Percentiles rank a stretch among this genome's conserved stretches.
Conservation (phyloP, 2,888 invertebrate species). For the Apamea monoglypha region DNA sequence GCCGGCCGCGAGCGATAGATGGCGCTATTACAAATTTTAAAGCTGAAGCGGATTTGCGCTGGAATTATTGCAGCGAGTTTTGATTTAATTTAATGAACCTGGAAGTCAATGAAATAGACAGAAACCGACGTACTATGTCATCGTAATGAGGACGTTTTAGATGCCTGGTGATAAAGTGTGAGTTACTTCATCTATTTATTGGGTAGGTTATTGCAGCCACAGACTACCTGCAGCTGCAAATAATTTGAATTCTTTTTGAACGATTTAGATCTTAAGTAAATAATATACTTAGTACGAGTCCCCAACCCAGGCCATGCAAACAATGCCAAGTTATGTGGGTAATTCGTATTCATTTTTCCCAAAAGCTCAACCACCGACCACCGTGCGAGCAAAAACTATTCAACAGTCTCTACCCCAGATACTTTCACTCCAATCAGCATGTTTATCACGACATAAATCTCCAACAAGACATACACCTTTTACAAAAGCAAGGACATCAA, state of each 20-base stretch:
- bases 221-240: neutral
- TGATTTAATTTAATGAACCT: constrained; percentile 63
- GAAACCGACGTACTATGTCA: constrained; percentile 29
- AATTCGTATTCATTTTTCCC: neutral
- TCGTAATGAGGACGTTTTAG: constrained; percentile 33
- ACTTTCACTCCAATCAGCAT: constrained; percentile 58
- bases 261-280: neutral
- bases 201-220: neutral
- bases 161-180: constrained; percentile 1
- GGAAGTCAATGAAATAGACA: constrained; percentile 47
- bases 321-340: neutral
- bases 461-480: constrained; percentile 56
- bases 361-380: constrained; percentile 2
- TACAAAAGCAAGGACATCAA: constrained; percentile 67
- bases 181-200: constrained; percentile 1
- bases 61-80: constrained; percentile 35
- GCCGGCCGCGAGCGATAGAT: constrained; percentile 59
- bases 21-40: constrained; percentile 53
- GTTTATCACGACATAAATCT: constrained; percentile 65
- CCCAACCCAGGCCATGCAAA: neutral
- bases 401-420: constrained; percentile 19
- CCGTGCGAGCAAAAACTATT: constrained; percentile 29
- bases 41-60: constrained; percentile 45
- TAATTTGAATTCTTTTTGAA: neutral
- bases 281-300: neutral